These are phyloP conservation scores for Drepanosiphum platanoidis DNA, from an alignment of 2,888 invertebrate genomes.

Conservation along the genomic window DNA sequence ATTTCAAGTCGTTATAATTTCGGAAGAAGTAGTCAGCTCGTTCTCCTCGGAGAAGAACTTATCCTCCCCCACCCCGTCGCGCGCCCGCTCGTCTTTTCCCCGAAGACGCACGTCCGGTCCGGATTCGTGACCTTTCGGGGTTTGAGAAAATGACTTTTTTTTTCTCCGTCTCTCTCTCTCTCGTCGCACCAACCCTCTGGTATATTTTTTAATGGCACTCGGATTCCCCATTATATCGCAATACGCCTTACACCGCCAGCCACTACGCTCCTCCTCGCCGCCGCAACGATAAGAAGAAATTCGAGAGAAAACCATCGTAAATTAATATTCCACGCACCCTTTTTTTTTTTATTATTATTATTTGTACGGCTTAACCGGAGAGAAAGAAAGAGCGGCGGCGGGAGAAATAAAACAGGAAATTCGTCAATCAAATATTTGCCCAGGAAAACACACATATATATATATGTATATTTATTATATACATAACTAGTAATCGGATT, in stretches of 20 bases:
- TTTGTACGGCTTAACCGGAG: not conserved
- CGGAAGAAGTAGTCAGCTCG: slow-evolving; percentile 33
- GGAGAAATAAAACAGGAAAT: slow-evolving; percentile 3
- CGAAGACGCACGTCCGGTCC: slow-evolving; percentile 56
- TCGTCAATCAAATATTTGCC: slow-evolving; percentile 46
- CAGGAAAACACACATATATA: not conserved
- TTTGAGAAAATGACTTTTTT: slow-evolving; percentile 52
- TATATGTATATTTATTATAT: not conserved
- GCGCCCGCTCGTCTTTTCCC: not conserved
- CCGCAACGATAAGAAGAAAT: slow-evolving; percentile 41
- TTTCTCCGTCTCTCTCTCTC: not conserved
- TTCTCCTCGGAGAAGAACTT: slow-evolving; percentile 43
- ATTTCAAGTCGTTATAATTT: slow-evolving; percentile 58
- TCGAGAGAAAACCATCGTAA: slow-evolving; percentile 30
- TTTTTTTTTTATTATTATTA: not conserved
- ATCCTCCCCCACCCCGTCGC: not conserved
- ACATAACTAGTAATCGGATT: slow-evolving; percentile 28
- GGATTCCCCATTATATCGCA: slow-evolving; percentile 43
- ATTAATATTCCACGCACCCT: slow-evolving; percentile 34
- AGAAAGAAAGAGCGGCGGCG: not conserved
- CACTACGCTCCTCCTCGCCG: not conserved
- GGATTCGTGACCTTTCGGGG: slow-evolving; percentile 57
- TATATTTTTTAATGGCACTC: slow-evolving; percentile 48
- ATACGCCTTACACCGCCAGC: no score
- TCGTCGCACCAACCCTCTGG: slow-evolving; percentile 30